Evolutionary conservation across 2,113 vertebrate species (phyloP).

Genomic region (Nothoprocta pentlandii): DNA sequence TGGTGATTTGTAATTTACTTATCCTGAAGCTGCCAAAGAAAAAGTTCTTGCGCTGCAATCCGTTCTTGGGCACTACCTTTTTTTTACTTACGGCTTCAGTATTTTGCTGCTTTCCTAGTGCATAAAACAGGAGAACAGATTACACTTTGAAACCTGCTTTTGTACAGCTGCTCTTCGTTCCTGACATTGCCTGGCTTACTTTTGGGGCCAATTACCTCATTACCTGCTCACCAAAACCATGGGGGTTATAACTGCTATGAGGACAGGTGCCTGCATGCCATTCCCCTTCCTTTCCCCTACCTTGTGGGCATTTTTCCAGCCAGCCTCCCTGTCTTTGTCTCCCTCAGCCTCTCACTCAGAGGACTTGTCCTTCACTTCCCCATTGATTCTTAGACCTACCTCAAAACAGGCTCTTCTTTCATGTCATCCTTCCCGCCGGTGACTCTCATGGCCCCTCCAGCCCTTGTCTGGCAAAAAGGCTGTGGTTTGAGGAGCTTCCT

Average conservation of each 20-base stretch:
- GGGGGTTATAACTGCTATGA: background rate
- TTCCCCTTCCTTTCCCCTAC: background rate
- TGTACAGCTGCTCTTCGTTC: background rate
- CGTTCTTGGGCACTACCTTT: background rate
- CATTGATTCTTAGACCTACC: fast-evolving
- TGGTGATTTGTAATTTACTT: background rate
- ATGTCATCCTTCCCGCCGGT: background rate
- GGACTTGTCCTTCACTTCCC: background rate
- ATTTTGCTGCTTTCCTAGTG: background rate
- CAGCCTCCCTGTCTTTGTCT: background rate
- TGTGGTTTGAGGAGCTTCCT: background rate
- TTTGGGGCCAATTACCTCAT: background rate
- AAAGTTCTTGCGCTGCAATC: background rate
- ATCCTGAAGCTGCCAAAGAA: background rate
- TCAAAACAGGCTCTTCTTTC: background rate
- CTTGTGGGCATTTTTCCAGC: background rate
- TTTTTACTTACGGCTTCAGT: background rate
- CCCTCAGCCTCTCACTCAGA: background rate
- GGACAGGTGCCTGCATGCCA: background rate
- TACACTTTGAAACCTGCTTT: background rate
- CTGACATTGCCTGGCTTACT: background rate
- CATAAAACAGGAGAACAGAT: background rate
- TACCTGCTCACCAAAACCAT: background rate
- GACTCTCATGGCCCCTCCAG: no score
- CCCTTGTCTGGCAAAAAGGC: fast-evolving